Evolutionary conservation across 2,797 vertebrate species (phyloP).

Genomic region (Aulostomus chinensis): DNA sequence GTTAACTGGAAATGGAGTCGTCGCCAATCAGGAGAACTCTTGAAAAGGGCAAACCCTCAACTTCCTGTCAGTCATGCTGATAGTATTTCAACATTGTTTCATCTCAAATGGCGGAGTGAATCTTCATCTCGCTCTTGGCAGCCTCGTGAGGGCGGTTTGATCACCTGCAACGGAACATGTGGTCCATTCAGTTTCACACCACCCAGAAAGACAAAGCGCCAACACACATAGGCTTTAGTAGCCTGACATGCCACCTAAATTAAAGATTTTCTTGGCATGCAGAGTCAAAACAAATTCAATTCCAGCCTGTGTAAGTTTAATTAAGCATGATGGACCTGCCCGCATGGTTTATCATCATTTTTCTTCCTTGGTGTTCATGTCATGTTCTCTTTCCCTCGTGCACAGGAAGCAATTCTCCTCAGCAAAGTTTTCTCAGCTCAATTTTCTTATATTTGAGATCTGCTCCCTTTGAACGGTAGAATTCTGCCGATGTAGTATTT

Average conservation of each 20-base stretch:
- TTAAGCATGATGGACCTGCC: constrained; percentile 53
- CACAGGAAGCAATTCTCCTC: too few relatives aligned
- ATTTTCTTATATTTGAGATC: too few relatives aligned
- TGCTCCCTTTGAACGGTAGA: too few relatives aligned
- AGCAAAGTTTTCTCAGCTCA: too few relatives aligned
- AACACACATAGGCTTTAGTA: constrained; percentile 32
- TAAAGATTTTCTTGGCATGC: constrained; percentile 43
- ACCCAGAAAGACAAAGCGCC: too few relatives aligned
- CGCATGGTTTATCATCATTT: constrained; percentile 45
- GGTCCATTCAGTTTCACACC: constrained; percentile 43
- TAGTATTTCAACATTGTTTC: constrained; percentile 47
- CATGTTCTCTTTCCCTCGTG: too few relatives aligned
- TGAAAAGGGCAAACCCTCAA: constrained; percentile 38
- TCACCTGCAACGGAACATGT: background rate
- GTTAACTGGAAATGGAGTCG: constrained; percentile 67
- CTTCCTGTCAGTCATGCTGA: constrained; percentile 46
- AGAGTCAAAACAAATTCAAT: constrained; percentile 50
- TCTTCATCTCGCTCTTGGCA: constrained; percentile 11
- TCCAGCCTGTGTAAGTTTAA: constrained; percentile 51
- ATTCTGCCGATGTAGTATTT: too few relatives aligned
- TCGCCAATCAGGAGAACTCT: constrained; percentile 40
- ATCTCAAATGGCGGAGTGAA: constrained; percentile 36
- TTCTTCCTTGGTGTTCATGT: constrained; percentile 44
- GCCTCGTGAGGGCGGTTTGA: constrained; percentile 16
- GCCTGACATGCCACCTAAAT: constrained; percentile 37